A percentile compares a stretch with the other conserved stretches of the same genome.
Conservation (phyloP, 2,888 invertebrate species). For the Pristionchus maxplancki region DNA sequence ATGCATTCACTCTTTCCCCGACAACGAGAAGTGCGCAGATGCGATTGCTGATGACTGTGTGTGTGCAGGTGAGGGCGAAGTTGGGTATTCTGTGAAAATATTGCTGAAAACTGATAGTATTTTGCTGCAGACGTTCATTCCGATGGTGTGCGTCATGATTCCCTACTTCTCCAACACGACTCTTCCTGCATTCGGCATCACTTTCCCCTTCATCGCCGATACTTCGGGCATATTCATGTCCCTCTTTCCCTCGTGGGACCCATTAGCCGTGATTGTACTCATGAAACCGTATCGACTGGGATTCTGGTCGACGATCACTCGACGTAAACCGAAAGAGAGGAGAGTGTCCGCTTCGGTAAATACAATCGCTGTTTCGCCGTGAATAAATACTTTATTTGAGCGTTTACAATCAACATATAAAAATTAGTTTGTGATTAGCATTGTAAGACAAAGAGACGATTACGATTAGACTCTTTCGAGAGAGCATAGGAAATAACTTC, state of each 20-base stretch:
- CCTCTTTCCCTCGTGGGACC: slow-evolving; percentile 6
- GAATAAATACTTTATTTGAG: background rate
- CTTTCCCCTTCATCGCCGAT: background rate
- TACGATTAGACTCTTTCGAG: too few relatives aligned
- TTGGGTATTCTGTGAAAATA: background rate
- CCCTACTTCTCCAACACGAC: slow-evolving; percentile 23
- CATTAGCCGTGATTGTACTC: background rate
- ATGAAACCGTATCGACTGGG: slow-evolving; percentile 3
- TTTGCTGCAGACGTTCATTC: background rate
- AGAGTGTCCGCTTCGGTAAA: background rate
- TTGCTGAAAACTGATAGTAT: background rate
- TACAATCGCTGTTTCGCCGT: background rate
- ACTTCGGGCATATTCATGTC: slow-evolving; percentile 1
- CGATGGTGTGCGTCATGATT: background rate
- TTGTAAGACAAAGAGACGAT: too few relatives aligned
- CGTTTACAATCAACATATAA: too few relatives aligned
- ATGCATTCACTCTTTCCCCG: background rate
- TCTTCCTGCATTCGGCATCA: background rate
- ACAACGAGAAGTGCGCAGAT: background rate
- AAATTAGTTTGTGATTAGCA: too few relatives aligned
- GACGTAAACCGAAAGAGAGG: background rate
- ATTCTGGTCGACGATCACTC: background rate
- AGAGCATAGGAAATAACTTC: too few relatives aligned
- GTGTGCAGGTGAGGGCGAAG: background rate
- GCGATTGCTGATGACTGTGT: background rate